A percentile compares a stretch with the other conserved stretches of the same genome.
Evolutionary conservation across 2,888 invertebrate genomes (phyloP).

Genomic region (Blastobasis lacticolella): DNA sequence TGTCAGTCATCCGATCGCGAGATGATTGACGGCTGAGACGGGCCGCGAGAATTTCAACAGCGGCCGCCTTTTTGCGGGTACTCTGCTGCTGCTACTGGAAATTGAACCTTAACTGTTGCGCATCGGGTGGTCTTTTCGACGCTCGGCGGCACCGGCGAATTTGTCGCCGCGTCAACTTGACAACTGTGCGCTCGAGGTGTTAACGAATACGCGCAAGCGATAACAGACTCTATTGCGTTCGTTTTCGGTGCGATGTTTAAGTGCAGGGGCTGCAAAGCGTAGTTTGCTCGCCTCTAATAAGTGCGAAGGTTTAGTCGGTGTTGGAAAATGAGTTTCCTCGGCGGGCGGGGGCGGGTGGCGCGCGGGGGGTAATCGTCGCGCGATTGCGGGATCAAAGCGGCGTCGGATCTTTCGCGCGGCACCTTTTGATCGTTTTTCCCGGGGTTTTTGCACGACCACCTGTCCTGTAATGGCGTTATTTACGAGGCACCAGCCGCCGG

Average conservation of each 20-base stretch:
- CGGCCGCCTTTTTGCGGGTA: conserved; percentile 4
- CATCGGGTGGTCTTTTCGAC: conserved; percentile 3
- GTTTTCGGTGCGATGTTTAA: too few species aligned
- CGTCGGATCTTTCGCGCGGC: conserved; percentile 52
- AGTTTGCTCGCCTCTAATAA: conserved; percentile 49
- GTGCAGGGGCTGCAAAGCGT: conserved; percentile 3
- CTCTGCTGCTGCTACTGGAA: conserved; percentile 3
- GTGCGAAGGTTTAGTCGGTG: conserved; percentile 57
- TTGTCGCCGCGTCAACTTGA: conserved; percentile 17
- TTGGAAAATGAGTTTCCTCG: conserved; percentile 71
- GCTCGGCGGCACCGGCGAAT: conserved; percentile 12
- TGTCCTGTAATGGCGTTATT: conserved; percentile 52
- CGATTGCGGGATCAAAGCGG: conserved; percentile 43
- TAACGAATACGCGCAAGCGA: conserved; percentile 14
- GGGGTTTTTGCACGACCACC: conserved; percentile 44
- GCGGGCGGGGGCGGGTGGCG: conserved; percentile 18
- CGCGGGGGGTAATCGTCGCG: conserved; percentile 50
- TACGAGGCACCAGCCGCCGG: conserved; percentile 33
- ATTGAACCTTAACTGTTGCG: conserved; percentile 13
- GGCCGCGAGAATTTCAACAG: conserved; percentile 49
- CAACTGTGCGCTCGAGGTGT: too few species aligned
- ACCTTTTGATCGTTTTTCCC: conserved; percentile 69
- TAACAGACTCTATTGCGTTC: conserved; percentile 10
- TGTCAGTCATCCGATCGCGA: conserved; percentile 58
- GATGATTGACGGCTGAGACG: conserved; percentile 67